A percentile compares a stretch with the other conserved stretches of the same genome.
Evolutionary conservation across 2,113 vertebrate species (phyloP).

Genomic region (Mungos mungo): DNA sequence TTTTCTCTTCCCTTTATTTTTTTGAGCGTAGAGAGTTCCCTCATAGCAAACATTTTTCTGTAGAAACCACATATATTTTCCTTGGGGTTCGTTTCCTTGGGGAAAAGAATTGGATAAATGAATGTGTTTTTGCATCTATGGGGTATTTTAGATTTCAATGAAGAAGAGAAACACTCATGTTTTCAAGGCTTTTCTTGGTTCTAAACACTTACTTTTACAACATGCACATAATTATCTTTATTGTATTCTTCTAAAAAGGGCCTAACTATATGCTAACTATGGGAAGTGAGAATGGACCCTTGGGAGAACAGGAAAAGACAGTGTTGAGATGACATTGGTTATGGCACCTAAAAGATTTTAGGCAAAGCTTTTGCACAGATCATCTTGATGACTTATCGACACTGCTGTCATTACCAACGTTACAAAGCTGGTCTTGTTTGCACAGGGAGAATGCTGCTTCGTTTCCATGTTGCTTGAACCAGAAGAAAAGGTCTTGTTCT

Average conservation of each 20-base stretch:
- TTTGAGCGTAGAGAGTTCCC: slow-evolving; percentile 46
- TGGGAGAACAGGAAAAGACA: background rate
- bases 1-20: slow-evolving; percentile 10
- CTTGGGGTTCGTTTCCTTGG: background rate
- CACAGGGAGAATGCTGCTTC: background rate
- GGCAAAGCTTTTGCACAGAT: background rate
- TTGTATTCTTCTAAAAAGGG: background rate
- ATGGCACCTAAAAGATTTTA: background rate
- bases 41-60: slow-evolving; percentile 27
- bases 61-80: slow-evolving; percentile 43
- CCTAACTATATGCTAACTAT: background rate
- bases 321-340: background rate
- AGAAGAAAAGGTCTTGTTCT: background rate
- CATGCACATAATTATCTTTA: background rate
- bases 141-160: slow-evolving; percentile 6
- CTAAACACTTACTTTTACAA: background rate
- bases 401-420: background rate
- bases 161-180: slow-evolving; percentile 28
- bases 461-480: background rate
- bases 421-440: background rate
- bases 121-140: slow-evolving; percentile 19
- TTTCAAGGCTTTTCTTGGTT: slow-evolving; percentile 28
- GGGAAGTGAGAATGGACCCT: background rate
- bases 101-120: background rate
- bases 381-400: background rate